Conservation (phyloP, 2,113 vertebrate species). For the Furnarius figulus region DNA sequence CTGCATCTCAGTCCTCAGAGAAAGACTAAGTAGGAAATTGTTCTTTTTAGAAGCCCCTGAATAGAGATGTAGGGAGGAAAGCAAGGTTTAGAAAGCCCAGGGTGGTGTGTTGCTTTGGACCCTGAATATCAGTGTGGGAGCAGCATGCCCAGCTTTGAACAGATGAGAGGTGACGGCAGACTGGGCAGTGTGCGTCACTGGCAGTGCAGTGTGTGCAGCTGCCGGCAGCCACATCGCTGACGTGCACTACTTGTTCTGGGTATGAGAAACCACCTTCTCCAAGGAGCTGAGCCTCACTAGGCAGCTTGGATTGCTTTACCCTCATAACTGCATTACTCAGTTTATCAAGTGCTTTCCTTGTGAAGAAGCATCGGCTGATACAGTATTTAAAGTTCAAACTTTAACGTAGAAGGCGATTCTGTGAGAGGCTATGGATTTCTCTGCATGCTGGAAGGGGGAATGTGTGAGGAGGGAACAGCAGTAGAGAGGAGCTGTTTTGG, state of each 20-base stretch:
- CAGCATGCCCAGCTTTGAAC: fast-evolving
- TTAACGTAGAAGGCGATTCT: not conserved
- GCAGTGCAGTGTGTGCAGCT: fast-evolving
- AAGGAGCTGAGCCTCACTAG: not conserved
- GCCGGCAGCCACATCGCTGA: not conserved
- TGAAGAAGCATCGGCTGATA: not conserved
- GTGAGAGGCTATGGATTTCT: not conserved
- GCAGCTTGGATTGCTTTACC: not conserved
- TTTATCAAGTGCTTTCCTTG: fast-evolving
- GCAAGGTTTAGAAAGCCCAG: not conserved
- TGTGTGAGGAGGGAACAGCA: not conserved
- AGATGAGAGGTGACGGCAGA: not conserved
- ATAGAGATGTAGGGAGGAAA: not conserved
- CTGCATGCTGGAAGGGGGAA: not conserved
- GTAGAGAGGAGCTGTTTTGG: not conserved
- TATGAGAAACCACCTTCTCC: not conserved
- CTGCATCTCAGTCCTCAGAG: not conserved
- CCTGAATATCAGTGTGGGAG: not conserved
- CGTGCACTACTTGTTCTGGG: fast-evolving
- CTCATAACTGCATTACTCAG: not conserved
- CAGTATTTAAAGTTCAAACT: not conserved
- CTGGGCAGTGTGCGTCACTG: fast-evolving
- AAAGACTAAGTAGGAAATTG: not conserved
- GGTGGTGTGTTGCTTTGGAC: not conserved
- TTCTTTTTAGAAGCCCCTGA: not conserved